Conservation (phyloP, 2,113 vertebrate genomes). For the Numenius arquata region DNA sequence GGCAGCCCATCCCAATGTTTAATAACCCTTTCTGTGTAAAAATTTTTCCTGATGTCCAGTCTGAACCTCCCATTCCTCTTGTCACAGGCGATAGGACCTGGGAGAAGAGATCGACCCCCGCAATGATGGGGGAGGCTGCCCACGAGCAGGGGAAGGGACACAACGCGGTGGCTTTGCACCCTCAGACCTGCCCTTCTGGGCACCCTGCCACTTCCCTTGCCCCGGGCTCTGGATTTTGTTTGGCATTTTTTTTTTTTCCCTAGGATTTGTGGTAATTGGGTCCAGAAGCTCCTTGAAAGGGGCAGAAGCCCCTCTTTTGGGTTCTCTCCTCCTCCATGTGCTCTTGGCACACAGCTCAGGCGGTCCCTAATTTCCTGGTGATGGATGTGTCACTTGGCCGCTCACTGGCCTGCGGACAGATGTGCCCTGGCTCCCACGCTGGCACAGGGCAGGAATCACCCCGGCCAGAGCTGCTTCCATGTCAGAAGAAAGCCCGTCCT, state of each 20-base stretch:
- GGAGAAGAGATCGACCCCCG: too few species aligned
- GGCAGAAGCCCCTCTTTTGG: not conserved
- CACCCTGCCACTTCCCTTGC: accelerated
- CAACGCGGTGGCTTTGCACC: accelerated
- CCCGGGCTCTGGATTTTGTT: not conserved
- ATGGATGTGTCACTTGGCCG: not conserved
- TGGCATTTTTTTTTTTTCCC: accelerated
- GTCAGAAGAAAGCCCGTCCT: not conserved
- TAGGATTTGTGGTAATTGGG: not conserved
- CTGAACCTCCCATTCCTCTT: too few species aligned
- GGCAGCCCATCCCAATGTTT: too few species aligned
- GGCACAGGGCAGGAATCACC: accelerated
- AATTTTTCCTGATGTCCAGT: too few species aligned
- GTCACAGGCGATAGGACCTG: too few species aligned
- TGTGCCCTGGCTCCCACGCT: not conserved
- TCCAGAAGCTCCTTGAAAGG: not conserved
- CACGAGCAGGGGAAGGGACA: accelerated
- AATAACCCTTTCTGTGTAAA: too few species aligned
- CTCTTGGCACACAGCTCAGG: accelerated
- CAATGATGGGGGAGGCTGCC: too few species aligned
- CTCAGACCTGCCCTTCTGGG: not conserved
- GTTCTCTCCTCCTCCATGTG: accelerated
- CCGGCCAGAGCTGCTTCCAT: not conserved
- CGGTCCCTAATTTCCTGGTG: accelerated
- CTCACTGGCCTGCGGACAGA: not conserved